phyloP scores from a whole-genome alignment of 2,113 vertebrate species.

The Prunella himalayana region DNA sequence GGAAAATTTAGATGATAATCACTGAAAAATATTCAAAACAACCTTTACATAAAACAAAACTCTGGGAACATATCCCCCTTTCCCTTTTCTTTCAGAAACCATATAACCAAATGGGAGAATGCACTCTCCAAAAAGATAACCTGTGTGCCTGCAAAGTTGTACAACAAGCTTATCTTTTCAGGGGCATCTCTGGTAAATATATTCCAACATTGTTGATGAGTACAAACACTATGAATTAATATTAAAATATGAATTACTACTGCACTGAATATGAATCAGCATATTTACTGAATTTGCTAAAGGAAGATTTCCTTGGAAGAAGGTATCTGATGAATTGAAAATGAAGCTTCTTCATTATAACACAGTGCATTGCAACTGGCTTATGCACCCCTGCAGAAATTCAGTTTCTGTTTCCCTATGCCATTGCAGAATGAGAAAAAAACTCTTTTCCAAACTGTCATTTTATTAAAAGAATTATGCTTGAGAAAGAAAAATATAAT shows the following conservation, averaged over 20 bases:
- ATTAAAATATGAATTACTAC: slow-evolving; percentile 32
- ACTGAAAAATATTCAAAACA: background rate
- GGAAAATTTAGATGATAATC: background rate
- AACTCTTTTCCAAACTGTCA: background rate
- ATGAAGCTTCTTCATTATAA: background rate
- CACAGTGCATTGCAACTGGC: background rate
- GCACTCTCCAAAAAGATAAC: background rate
- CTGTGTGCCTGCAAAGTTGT: background rate
- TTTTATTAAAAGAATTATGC: background rate
- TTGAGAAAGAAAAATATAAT: background rate
- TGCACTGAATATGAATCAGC: background rate
- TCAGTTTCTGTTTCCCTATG: background rate
- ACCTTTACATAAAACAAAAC: background rate
- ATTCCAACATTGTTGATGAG: background rate
- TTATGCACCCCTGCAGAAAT: background rate
- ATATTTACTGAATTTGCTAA: background rate
- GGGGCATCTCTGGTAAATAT: background rate
- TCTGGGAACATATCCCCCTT: background rate
- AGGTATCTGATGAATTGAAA: background rate
- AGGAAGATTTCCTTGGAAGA: slow-evolving; percentile 11
- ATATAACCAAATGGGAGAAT: background rate
- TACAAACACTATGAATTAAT: slow-evolving; percentile 7
- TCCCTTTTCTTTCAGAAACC: background rate
- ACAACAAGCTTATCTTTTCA: background rate
- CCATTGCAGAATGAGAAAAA: background rate